phyloP scores from a whole-genome alignment of 2,113 vertebrate species.

The Marmota flaviventris region DNA sequence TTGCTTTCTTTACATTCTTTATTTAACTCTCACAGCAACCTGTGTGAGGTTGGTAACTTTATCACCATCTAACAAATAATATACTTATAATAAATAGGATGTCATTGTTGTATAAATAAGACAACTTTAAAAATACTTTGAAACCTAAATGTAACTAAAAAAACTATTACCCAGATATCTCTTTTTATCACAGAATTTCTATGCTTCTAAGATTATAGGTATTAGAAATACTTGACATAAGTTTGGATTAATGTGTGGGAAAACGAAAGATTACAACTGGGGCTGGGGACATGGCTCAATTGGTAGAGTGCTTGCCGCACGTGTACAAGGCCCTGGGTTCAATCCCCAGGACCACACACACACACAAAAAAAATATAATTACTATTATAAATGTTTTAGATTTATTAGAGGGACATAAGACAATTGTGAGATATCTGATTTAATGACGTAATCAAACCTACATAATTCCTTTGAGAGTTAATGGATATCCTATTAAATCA shows the following conservation, averaged over 20 bases:
- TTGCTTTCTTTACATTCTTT: background rate
- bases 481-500: accelerated
- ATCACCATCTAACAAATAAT: background rate
- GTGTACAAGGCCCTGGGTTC: no score
- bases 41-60: background rate
- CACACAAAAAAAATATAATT: no score
- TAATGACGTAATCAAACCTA: background rate
- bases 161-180: background rate
- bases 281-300: no score
- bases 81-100: background rate
- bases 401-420: background rate
- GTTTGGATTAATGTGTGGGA: background rate
- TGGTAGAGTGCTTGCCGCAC: no score
- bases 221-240: background rate
- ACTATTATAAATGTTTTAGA: background rate
- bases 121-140: background rate
- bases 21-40: background rate
- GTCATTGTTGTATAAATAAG: background rate
- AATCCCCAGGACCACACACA: no score
- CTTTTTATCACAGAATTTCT: background rate
- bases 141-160: background rate
- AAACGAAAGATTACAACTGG: background rate
- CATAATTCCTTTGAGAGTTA: background rate
- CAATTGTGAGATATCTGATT: background rate
- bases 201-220: background rate